These are phyloP conservation scores for Teleiodes luculella DNA, from an alignment of 2,888 invertebrate genomes.

Conservation along the genomic window DNA sequence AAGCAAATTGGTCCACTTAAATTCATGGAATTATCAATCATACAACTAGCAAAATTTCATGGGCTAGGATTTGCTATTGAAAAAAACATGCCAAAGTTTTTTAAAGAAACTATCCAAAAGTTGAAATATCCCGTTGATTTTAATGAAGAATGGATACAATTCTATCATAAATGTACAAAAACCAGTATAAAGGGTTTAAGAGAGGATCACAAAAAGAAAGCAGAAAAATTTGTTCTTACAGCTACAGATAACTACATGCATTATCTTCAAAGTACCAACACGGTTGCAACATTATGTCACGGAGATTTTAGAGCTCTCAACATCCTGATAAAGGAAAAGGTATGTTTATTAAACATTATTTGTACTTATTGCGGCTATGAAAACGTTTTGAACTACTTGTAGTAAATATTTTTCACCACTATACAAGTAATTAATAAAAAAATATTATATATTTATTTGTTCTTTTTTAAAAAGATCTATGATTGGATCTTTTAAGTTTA, in stretches of 20 bases:
- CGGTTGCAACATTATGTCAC: slow-evolving; percentile 37
- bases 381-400: background rate
- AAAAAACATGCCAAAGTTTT: slow-evolving; percentile 36
- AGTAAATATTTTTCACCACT: no score
- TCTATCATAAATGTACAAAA: slow-evolving; percentile 11
- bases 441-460: no score
- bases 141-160: slow-evolving; percentile 34
- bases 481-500: no score
- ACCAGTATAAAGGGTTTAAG: background rate
- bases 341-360: slow-evolving; percentile 31
- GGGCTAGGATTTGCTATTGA: slow-evolving; percentile 43
- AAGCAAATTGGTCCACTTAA: slow-evolving; percentile 40
- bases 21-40: slow-evolving; percentile 42
- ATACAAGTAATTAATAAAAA: no score
- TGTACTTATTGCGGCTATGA: no score
- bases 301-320: slow-evolving; percentile 57
- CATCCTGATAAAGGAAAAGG: slow-evolving; percentile 43
- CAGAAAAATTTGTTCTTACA: slow-evolving; percentile 28
- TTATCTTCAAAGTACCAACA: slow-evolving; percentile 27
- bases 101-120: slow-evolving; percentile 32
- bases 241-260: slow-evolving; percentile 30
- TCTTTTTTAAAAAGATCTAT: no score
- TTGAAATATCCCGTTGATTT: slow-evolving; percentile 27
- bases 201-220: slow-evolving; percentile 21
- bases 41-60: slow-evolving; percentile 53